Evolutionary conservation across 2,113 vertebrate genomes (phyloP).

Genomic region (Sinocyclocheilus anophthalmus): DNA sequence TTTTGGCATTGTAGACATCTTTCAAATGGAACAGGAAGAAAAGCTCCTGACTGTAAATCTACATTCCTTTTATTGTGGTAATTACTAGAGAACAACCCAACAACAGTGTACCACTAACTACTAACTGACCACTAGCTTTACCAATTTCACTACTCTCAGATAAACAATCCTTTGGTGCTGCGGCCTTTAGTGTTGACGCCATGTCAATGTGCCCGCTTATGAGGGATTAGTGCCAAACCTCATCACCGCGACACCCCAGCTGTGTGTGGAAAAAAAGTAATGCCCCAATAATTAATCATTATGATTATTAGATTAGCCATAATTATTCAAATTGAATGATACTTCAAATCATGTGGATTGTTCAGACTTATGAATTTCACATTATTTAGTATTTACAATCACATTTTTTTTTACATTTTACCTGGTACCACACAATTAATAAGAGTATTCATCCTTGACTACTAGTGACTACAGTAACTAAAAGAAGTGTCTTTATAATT

Average conservation of each 20-base stretch:
- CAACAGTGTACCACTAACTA: neutral
- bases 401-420: neutral
- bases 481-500: neutral
- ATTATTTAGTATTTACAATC: too few relatives aligned
- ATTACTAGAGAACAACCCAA: neutral
- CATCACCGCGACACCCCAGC: too few relatives aligned
- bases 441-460: neutral
- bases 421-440: neutral
- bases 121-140: neutral
- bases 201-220: too few relatives aligned
- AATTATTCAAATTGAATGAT: neutral
- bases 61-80: neutral
- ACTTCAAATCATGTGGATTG: neutral
- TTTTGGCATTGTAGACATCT: too few relatives aligned
- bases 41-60: neutral
- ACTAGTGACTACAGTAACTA: neutral
- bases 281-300: neutral
- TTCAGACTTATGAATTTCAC: neutral
- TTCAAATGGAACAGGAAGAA: constrained; percentile 13
- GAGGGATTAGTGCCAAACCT: too few relatives aligned
- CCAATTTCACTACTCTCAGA: neutral
- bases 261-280: neutral
- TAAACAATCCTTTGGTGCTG: too few relatives aligned
- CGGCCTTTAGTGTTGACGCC: neutral
- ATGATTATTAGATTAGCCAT: neutral